These are phyloP conservation scores for Ennomos erosarius DNA, from an alignment of 2,888 invertebrate species.

Conservation along the genomic window DNA sequence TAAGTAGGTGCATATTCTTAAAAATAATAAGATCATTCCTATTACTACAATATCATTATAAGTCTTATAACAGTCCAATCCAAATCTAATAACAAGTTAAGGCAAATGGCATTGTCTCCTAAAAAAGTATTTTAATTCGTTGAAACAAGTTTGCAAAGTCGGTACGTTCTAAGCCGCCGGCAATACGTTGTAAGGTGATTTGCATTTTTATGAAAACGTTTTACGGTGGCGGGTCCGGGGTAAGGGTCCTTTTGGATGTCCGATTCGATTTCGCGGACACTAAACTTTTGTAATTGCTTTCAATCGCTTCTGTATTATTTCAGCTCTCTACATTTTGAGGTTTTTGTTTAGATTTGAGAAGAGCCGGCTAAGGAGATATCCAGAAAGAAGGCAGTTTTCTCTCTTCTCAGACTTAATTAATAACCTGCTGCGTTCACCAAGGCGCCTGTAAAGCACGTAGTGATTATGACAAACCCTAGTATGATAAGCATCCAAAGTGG, in stretches of 20 bases:
- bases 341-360: no score
- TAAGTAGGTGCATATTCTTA: no score
- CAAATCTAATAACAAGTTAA: slow-evolving; percentile 53
- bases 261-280: slow-evolving; percentile 32
- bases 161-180: slow-evolving; percentile 55
- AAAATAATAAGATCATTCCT: no score
- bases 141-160: slow-evolving; percentile 60
- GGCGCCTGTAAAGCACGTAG: no score
- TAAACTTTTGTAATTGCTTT: slow-evolving; percentile 29
- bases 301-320: slow-evolving; percentile 3
- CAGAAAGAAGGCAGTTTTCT: no score
- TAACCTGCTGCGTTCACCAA: no score
- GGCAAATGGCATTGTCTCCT: slow-evolving; percentile 66
- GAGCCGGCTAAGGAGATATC: no score
- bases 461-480: no score
- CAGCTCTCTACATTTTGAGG: neutral
- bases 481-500: no score
- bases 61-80: neutral
- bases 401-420: no score
- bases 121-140: slow-evolving; percentile 76
- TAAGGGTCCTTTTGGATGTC: slow-evolving; percentile 27
- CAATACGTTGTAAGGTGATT: slow-evolving; percentile 76
- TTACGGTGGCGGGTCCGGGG: slow-evolving; percentile 52
- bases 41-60: neutral
- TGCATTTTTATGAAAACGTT: slow-evolving; percentile 83